Conservation (phyloP, 1,140 invertebrate species). For the Saxidomus purpurata region DNA sequence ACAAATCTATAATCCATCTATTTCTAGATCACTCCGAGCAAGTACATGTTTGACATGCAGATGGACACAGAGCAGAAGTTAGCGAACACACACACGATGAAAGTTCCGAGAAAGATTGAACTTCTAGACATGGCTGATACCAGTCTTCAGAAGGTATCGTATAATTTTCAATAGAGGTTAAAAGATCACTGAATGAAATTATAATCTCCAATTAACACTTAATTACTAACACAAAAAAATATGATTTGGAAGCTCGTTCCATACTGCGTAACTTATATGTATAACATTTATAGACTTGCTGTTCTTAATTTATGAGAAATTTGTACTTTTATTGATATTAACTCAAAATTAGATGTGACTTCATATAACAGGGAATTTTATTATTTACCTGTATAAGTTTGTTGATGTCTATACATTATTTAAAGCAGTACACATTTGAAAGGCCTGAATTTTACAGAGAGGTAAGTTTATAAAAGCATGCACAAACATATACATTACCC, state of each 20-base stretch:
- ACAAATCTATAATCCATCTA: not conserved
- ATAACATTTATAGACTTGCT: too few relatives aligned
- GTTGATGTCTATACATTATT: not conserved
- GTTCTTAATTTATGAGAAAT: too few relatives aligned
- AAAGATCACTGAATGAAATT: too few relatives aligned
- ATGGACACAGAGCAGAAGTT: conserved; percentile 86
- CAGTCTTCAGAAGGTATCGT: conserved; percentile 85
- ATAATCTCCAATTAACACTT: too few relatives aligned
- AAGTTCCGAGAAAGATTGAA: conserved; percentile 84
- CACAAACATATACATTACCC: conserved; percentile 2
- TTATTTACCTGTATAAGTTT: too few relatives aligned
- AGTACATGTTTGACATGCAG: conserved; percentile 86
- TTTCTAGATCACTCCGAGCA: conserved; percentile 85
- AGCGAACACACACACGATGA: conserved; percentile 86
- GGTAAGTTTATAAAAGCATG: conserved; percentile 22
- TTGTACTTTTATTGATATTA: too few relatives aligned
- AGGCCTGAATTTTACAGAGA: conserved; percentile 44
- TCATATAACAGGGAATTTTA: too few relatives aligned
- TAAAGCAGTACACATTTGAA: conserved; percentile 26
- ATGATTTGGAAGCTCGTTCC: too few relatives aligned
- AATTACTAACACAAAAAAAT: too few relatives aligned
- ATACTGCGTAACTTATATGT: too few relatives aligned
- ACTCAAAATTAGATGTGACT: too few relatives aligned
- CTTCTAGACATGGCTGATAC: conserved; percentile 86
- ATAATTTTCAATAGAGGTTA: too few relatives aligned